phyloP scores from a whole-genome alignment of 2,113 vertebrate species.

The Corythornis vintsioides region DNA sequence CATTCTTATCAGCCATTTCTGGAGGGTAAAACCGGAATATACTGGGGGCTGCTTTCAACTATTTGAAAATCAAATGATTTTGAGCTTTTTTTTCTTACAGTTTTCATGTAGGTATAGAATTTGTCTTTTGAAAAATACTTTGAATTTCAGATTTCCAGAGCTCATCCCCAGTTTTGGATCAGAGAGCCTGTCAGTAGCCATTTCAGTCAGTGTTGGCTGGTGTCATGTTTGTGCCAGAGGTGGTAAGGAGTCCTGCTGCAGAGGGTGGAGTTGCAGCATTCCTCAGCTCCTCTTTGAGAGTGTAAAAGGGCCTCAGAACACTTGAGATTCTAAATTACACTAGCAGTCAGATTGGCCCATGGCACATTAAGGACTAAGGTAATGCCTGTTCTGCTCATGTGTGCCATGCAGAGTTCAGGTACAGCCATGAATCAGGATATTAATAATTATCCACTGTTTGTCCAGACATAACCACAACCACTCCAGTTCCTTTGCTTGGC shows the following conservation, averaged over 20 bases:
- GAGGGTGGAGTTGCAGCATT: not conserved
- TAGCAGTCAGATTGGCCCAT: not conserved
- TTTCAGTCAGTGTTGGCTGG: not conserved
- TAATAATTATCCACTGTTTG: not conserved
- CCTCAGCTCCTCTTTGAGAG: not conserved
- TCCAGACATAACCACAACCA: not conserved
- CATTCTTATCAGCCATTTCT: not conserved
- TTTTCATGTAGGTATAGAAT: not conserved
- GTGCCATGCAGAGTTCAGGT: not conserved
- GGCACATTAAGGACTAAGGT: not conserved
- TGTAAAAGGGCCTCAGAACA: not conserved
- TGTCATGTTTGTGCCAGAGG: not conserved
- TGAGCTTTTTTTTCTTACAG: not conserved
- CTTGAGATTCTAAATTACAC: not conserved
- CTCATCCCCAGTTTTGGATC: not conserved
- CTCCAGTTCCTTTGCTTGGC: not conserved
- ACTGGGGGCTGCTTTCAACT: not conserved
- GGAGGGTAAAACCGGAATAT: not conserved
- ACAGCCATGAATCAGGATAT: not conserved
- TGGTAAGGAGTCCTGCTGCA: accelerated
- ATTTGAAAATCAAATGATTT: not conserved
- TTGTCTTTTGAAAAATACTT: not conserved
- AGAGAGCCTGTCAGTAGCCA: not conserved
- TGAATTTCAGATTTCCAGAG: not conserved
- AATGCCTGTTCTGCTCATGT: not conserved